Evolutionary conservation across 2,797 vertebrate genomes (phyloP).

Genomic region (Tokudaia muenninki): DNA sequence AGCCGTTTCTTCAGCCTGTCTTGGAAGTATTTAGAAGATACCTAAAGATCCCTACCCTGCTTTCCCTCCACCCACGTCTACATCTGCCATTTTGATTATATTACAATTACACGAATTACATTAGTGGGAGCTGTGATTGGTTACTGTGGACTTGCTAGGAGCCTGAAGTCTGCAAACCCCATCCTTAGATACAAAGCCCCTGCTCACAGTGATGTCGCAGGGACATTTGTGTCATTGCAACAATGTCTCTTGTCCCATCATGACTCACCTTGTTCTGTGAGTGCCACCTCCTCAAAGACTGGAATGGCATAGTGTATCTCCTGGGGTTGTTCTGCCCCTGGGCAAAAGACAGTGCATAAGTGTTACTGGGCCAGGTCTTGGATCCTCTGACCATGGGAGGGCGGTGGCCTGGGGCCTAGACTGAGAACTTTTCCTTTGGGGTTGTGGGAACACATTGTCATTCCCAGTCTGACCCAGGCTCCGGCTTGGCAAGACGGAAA

Average conservation of each 20-base stretch:
- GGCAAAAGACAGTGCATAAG: constrained; percentile 9
- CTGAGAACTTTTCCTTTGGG: neutral
- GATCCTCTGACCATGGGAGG: neutral
- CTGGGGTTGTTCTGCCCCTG: neutral
- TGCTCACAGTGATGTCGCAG: neutral
- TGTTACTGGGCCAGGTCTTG: neutral
- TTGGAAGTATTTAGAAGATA: neutral
- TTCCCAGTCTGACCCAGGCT: neutral
- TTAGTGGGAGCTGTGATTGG: neutral
- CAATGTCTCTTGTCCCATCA: neutral
- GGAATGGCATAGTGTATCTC: constrained; percentile 67
- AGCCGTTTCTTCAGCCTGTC: neutral
- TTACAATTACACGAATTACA: too few species aligned
- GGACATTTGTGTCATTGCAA: neutral
- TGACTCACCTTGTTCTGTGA: constrained; percentile 30
- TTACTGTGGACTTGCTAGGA: neutral
- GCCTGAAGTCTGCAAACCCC: neutral
- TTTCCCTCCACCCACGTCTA: neutral
- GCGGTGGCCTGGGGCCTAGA: neutral
- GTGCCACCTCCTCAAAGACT: neutral
- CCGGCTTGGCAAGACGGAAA: neutral
- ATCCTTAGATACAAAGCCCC: neutral
- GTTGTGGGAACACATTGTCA: neutral
- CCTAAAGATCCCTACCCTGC: too few species aligned
- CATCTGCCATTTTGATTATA: too few species aligned